These are phyloP conservation scores for Glandiceps talaboti DNA, from an alignment of 53 echinoderm and acorn worm genomes.

Conservation along the genomic window DNA sequence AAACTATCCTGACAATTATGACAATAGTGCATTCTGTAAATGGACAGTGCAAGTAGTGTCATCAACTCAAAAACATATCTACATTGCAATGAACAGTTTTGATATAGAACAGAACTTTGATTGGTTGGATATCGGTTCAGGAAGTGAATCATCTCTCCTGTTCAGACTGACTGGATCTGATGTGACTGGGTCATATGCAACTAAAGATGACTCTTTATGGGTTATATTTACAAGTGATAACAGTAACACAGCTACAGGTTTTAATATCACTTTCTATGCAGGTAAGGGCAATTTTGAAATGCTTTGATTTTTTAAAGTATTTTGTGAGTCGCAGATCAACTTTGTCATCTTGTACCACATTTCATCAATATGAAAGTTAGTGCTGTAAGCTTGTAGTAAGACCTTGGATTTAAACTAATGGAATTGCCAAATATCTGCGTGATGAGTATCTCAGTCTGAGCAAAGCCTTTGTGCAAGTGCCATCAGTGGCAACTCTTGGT, in stretches of 20 bases:
- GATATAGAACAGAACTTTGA: constrained; percentile 32
- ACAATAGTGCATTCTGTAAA: constrained; percentile 40
- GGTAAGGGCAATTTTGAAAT: too few species aligned
- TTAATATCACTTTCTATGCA: constrained; percentile 3
- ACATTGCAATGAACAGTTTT: constrained; percentile 41
- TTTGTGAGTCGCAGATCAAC: too few species aligned
- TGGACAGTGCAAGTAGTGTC: constrained; percentile 32
- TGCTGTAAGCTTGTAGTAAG: too few species aligned
- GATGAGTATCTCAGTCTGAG: too few species aligned
- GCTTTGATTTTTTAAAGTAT: too few species aligned
- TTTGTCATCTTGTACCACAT: too few species aligned
- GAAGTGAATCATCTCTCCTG: constrained; percentile 4
- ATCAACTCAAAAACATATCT: constrained; percentile 6
- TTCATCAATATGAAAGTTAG: too few species aligned
- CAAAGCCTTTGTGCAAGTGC: too few species aligned
- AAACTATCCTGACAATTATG: constrained; percentile 49
- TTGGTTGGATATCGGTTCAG: constrained; percentile 24
- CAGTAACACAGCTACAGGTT: constrained; percentile 4
- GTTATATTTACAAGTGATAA: constrained; percentile 12
- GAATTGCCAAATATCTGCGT: too few species aligned
- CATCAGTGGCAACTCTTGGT: too few species aligned
- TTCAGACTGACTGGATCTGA: background rate
- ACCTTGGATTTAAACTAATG: too few species aligned
- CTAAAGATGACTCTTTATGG: background rate
- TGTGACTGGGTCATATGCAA: background rate